A percentile compares a stretch with the other conserved stretches of the same genome.
These are phyloP conservation scores for Heterohyrax brucei DNA, from an alignment of 2,797 vertebrate species.

Conservation along the genomic window DNA sequence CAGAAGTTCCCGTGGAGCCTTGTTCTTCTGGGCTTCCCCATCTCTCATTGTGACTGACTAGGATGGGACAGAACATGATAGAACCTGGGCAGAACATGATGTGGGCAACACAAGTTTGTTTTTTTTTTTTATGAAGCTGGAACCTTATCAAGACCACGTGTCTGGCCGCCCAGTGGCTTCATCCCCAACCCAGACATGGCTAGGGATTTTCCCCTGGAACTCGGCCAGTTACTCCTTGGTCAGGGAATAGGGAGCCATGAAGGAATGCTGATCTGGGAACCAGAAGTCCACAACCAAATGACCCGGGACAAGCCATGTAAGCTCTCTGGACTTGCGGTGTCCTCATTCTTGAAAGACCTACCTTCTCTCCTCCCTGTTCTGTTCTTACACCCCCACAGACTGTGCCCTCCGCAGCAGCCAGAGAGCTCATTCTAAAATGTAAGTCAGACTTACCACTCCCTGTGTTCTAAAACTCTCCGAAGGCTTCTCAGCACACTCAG, in stretches of 20 bases:
- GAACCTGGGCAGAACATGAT: background rate
- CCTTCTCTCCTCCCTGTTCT: background rate
- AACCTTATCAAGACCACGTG: background rate
- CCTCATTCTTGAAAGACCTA: background rate
- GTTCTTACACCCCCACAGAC: background rate
- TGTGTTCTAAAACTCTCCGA: background rate
- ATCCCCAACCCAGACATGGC: background rate
- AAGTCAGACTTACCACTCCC: background rate
- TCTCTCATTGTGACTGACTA: background rate
- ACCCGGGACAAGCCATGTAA: background rate
- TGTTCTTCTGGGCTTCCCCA: background rate
- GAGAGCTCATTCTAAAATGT: background rate
- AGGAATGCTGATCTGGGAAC: background rate
- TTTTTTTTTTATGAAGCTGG: background rate
- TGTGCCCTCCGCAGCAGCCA: background rate
- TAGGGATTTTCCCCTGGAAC: background rate
- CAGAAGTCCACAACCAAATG: background rate
- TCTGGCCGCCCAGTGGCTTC: background rate
- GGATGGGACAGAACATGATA: too few relatives aligned
- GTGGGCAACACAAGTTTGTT: background rate
- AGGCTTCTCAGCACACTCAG: constrained; percentile 21
- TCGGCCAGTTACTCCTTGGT: background rate
- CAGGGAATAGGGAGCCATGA: background rate
- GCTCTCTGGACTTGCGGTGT: background rate
- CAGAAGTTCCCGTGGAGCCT: background rate